Conservation (phyloP, 2,888 invertebrate species). For the Protonemura montana region DNA sequence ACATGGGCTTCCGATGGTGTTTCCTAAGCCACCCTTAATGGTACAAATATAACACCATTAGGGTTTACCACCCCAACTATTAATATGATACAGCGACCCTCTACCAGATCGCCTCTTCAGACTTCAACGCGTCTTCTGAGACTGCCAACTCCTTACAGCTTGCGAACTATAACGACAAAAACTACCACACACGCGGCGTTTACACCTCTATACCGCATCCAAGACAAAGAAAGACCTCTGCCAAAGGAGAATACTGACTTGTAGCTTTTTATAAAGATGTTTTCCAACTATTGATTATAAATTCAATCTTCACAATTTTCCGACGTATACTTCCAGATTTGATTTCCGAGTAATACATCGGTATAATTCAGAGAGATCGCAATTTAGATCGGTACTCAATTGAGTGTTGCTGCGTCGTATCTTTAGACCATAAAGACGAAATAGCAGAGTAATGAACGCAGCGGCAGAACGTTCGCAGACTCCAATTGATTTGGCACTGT, state of each 20-base stretch:
- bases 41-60: slow-evolving; percentile 32
- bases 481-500: neutral
- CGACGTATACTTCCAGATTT: neutral
- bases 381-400: neutral
- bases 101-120: slow-evolving; percentile 16
- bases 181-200: too few relatives aligned
- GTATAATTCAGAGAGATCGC: slow-evolving; percentile 2
- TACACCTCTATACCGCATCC: neutral
- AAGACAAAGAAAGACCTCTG: neutral
- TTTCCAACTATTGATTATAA: neutral
- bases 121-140: neutral
- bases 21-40: slow-evolving; percentile 28
- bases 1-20: neutral
- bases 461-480: neutral
- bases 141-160: neutral
- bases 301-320: neutral
- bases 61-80: slow-evolving; percentile 23
- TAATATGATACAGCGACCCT: slow-evolving; percentile 27
- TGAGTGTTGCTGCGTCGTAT: neutral
- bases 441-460: neutral
- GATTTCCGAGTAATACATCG: slow-evolving; percentile 5
- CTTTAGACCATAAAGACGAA: neutral
- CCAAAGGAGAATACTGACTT: neutral
- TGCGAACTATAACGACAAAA: neutral
- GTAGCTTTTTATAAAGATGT: neutral